Evolutionary conservation across 2,113 vertebrate species (phyloP).

Genomic region (Rattus norvegicus): DNA sequence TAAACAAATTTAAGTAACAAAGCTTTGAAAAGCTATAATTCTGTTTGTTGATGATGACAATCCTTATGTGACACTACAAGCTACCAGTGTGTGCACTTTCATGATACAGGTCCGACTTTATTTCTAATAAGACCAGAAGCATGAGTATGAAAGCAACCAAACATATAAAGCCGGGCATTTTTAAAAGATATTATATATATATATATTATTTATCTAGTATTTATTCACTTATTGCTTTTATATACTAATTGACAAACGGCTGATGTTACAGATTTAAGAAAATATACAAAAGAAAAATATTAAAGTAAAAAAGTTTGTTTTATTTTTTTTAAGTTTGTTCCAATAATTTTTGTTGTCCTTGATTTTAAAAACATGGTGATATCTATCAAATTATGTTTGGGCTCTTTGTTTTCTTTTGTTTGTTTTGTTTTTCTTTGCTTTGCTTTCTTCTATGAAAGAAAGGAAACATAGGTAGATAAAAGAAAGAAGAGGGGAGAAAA

Average conservation of each 20-base stretch:
- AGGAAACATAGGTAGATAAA: neutral
- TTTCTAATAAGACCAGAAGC: neutral
- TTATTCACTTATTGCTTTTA: neutral
- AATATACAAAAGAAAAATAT: neutral
- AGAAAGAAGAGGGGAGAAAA: neutral
- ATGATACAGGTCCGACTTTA: neutral
- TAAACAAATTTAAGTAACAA: slow-evolving; percentile 44
- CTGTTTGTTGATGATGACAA: neutral
- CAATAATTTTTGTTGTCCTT: neutral
- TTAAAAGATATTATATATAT: neutral
- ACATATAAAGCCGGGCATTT: neutral
- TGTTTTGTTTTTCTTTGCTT: neutral
- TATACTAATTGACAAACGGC: neutral
- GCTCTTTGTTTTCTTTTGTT: neutral
- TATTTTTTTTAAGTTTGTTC: neutral
- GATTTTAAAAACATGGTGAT: neutral
- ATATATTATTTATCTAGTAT: neutral
- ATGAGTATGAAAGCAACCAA: neutral
- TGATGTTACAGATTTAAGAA: neutral
- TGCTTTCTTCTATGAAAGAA: neutral
- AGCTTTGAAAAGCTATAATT: neutral
- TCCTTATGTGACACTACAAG: neutral
- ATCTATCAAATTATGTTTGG: neutral
- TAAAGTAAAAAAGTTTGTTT: neutral
- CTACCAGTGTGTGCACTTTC: neutral